phyloP scores from a whole-genome alignment of 1,140 invertebrate genomes.

The Alviniconcha marisindica region DNA sequence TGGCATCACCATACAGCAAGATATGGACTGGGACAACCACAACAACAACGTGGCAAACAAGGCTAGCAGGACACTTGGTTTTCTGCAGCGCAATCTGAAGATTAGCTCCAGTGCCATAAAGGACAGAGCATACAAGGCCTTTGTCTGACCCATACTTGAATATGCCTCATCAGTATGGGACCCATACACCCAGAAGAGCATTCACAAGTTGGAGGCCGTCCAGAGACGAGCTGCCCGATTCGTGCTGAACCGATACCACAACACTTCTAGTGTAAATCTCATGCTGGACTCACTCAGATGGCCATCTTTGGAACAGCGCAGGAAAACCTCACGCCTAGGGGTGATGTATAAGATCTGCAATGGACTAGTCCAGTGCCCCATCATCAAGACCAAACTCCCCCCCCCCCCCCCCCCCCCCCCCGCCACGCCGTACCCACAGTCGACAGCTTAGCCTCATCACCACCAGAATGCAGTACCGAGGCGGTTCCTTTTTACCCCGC shows the following conservation, averaged over 20 bases:
- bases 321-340: not conserved
- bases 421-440: not conserved
- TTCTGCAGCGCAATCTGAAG: conserved; percentile 35
- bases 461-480: not conserved
- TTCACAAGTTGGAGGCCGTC: conserved; percentile 47
- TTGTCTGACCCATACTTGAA: conserved; percentile 30
- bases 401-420: not conserved
- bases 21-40: conserved; percentile 36
- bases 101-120: conserved; percentile 30
- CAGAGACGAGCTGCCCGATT: conserved; percentile 52
- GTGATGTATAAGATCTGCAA: not conserved
- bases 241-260: not conserved
- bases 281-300: not conserved
- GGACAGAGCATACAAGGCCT: conserved; percentile 43
- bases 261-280: not conserved
- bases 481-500: not conserved
- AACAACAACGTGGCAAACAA: conserved; percentile 30
- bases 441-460: not conserved
- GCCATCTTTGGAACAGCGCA: not conserved
- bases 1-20: conserved; percentile 34
- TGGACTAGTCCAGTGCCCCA: not conserved
- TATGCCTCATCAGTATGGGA: conserved; percentile 51
- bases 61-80: conserved; percentile 37
- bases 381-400: not conserved
- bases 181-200: conserved; percentile 37